These are phyloP conservation scores for Coelinius sp. DNA, from an alignment of 2,888 invertebrate species.

Conservation along the genomic window DNA sequence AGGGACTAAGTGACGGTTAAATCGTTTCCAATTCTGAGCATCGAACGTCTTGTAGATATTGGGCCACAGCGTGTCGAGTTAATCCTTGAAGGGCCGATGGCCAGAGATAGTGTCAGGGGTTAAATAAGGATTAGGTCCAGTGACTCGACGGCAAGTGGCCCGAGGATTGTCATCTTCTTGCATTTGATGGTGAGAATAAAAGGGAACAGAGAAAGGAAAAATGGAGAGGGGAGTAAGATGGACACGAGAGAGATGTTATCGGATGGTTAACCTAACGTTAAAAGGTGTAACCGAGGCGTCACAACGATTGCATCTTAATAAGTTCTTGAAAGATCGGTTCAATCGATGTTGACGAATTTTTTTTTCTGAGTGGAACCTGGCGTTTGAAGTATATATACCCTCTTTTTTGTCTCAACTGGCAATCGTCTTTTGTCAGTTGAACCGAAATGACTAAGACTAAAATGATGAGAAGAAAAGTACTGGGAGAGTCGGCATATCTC, in stretches of 20 bases:
- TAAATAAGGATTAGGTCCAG: conserved; percentile 64
- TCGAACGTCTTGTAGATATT: conserved; percentile 40
- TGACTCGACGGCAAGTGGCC: conserved; percentile 57
- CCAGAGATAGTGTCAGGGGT: conserved; percentile 60
- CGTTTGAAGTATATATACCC: not conserved
- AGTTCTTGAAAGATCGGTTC: conserved; percentile 31
- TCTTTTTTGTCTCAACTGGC: conserved; percentile 7
- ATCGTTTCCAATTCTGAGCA: conserved; percentile 37
- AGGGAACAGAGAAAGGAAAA: conserved; percentile 24
- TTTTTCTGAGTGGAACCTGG: not conserved
- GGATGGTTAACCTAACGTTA: conserved; percentile 59
- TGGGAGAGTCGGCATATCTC: not conserved
- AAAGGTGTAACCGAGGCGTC: conserved; percentile 48
- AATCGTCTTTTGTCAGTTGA: not conserved
- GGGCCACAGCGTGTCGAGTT: conserved; percentile 53
- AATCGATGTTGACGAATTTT: conserved; percentile 29
- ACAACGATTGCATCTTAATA: conserved; percentile 46
- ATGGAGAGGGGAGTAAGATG: conserved; percentile 1
- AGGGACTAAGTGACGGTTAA: conserved; percentile 39
- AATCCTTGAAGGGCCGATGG: conserved; percentile 60
- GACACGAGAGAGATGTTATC: conserved; percentile 54
- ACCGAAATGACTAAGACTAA: not conserved
- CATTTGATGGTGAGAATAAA: not conserved
- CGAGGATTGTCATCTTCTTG: conserved; percentile 15
- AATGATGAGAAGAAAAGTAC: conserved; percentile 12